phyloP scores from a whole-genome alignment of 2,888 invertebrate species.

The Rhingia campestris region DNA sequence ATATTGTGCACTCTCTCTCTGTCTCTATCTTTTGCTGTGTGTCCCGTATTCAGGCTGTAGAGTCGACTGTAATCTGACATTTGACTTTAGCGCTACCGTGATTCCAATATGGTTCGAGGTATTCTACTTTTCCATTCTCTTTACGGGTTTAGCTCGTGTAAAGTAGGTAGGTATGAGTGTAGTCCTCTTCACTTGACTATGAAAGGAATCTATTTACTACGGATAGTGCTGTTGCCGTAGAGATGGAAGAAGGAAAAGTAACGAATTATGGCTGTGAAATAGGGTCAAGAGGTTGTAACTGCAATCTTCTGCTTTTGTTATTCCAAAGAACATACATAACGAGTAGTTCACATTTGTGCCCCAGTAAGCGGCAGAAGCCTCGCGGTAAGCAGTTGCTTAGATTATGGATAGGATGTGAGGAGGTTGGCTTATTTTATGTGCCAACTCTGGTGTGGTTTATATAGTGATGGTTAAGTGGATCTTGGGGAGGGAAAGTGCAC shows the following conservation, averaged over 20 bases:
- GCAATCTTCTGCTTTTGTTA: slow-evolving; percentile 58
- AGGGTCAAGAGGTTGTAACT: slow-evolving; percentile 71
- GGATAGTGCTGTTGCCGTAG: slow-evolving; percentile 8
- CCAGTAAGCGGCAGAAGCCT: neutral
- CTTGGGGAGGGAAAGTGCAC: no score
- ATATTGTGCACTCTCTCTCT: slow-evolving; percentile 28
- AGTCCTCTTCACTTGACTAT: slow-evolving; percentile 30
- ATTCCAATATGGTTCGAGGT: slow-evolving; percentile 53
- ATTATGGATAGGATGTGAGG: no score
- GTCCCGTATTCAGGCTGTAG: slow-evolving; percentile 16
- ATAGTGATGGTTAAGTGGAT: neutral
- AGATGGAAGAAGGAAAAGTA: slow-evolving; percentile 20
- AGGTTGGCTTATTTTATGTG: neutral
- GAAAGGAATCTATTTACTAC: slow-evolving; percentile 37
- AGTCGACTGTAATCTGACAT: slow-evolving; percentile 44
- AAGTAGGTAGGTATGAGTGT: slow-evolving; percentile 22
- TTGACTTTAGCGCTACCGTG: slow-evolving; percentile 58
- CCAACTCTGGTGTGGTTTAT: neutral
- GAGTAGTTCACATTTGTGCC: slow-evolving; percentile 59
- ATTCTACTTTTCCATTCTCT: slow-evolving; percentile 50
- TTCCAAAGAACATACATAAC: slow-evolving; percentile 38
- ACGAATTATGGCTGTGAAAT: slow-evolving; percentile 50
- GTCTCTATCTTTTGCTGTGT: neutral
- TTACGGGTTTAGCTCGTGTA: slow-evolving; percentile 41
- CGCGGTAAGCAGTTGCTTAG: slow-evolving; percentile 12